Percentiles rank a stretch among this genome's conserved stretches.
Evolutionary conservation across 2,113 vertebrate species (phyloP).

Genomic region (Melanerpes aurifrons): DNA sequence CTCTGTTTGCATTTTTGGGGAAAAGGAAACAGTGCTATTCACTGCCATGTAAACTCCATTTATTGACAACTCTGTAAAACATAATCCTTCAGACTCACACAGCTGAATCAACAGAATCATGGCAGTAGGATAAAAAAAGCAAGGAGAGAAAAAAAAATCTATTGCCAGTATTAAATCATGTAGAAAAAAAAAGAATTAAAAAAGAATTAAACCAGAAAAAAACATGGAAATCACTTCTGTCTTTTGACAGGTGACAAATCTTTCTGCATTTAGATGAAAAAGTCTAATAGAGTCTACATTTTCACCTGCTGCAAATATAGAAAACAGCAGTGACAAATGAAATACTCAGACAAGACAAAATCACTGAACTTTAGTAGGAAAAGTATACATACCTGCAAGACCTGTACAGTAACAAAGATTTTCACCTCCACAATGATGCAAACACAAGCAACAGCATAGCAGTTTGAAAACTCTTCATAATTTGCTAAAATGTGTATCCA

Average conservation of each 20-base stretch:
- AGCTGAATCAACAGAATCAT: constrained; percentile 52
- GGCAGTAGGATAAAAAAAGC: neutral
- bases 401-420: neutral
- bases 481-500: neutral
- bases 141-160: neutral
- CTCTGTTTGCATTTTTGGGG: constrained; percentile 28
- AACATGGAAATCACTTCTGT: neutral
- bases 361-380: neutral
- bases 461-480: neutral
- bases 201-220: constrained; percentile 12
- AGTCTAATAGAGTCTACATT: neutral
- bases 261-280: neutral
- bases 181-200: neutral
- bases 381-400: neutral
- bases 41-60: neutral
- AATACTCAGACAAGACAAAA: neutral
- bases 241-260: neutral
- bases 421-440: neutral
- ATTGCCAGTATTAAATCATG: neutral
- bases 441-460: neutral
- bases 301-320: neutral
- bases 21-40: constrained; percentile 54
- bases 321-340: neutral
- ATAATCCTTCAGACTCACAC: constrained; percentile 18
- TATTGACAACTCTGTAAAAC: constrained; percentile 55